Evolutionary conservation across 2,797 vertebrate species (phyloP), one percentile per base, ranked within the genome.

Genomic region (Syngnathus rostellatus): DNA sequence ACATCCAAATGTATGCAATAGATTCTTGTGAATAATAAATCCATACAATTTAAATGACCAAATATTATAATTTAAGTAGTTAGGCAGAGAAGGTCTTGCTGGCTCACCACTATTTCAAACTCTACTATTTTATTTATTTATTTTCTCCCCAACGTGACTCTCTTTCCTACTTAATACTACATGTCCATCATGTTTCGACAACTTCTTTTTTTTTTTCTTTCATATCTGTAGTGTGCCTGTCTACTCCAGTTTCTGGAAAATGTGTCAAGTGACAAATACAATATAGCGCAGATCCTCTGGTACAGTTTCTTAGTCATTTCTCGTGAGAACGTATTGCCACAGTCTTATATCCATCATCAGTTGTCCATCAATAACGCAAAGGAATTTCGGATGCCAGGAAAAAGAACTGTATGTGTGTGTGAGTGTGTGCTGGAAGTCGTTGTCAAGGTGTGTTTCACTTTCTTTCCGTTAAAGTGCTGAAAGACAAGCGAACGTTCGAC

Each of bases 401-500:
- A 60, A 60, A 60, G 38, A 40, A 19, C 58, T 3, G 39, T 6
- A 31, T 31, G 31, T 31, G 31, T 31, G 31, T 31, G 3, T 31
- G 31, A 31, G 31, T 31, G 21, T 1, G 39, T 10, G 12, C 9
- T 58, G 11, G 8, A 65, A 14, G 45, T 39, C 25, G 37, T 19
- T 0, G 39, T 12, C 38, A 71, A 45, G 37, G 25, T 69, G 23
- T 14, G 8, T 65, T 54, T 55, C 17, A 50, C 48, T 41, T 51
- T 2, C 66, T 48, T 41, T 11, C 19, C 41, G 67, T 45, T 39
- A 65, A 55, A 68, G 59, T 23, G 21, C 12, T 14, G 41, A 62
- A 62, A 62, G 60, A 45, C 41, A 14, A 25, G 41, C 21, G 11
- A 1, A 31, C 16, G 40, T 70, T 70, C 79, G 77, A 79, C 73